Conservation (phyloP, 2,797 vertebrate species). For the Danio albolineatus region DNA sequence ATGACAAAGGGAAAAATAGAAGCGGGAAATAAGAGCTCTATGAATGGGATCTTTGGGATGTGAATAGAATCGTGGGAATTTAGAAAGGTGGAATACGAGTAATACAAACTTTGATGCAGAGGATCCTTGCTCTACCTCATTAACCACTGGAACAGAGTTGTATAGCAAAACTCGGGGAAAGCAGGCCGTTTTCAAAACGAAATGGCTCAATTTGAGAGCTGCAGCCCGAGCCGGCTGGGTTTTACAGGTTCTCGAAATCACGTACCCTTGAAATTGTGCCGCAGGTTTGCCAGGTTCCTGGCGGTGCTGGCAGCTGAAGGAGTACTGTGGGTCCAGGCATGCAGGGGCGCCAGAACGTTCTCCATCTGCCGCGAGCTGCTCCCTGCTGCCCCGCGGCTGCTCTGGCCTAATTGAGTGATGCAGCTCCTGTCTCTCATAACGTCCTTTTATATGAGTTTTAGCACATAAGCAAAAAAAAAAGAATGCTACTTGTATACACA, state of each 20-base stretch:
- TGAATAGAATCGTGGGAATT: slow-evolving; percentile 16
- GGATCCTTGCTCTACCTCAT: slow-evolving; percentile 46
- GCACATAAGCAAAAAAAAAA: neutral
- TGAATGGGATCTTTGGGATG: slow-evolving; percentile 30
- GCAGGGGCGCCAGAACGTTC: slow-evolving; percentile 61
- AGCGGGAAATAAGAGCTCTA: slow-evolving; percentile 20
- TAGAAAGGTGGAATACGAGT: slow-evolving; percentile 25
- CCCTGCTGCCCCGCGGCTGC: slow-evolving; percentile 58
- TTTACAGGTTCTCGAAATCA: slow-evolving; percentile 47
- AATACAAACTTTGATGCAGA: slow-evolving; percentile 23
- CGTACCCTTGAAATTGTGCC: slow-evolving; percentile 54
- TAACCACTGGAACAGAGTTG: slow-evolving; percentile 52
- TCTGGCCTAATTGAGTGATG: slow-evolving; percentile 59
- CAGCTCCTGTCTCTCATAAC: slow-evolving; percentile 42
- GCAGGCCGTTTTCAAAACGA: slow-evolving; percentile 45
- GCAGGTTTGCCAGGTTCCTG: slow-evolving; percentile 55
- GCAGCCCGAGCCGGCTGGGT: slow-evolving; percentile 29
- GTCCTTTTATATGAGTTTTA: slow-evolving; percentile 43
- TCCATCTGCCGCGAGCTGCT: slow-evolving; percentile 63
- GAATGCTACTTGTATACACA: neutral
- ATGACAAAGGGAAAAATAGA: slow-evolving; percentile 15
- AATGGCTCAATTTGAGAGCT: slow-evolving; percentile 54
- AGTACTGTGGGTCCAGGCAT: slow-evolving; percentile 82
- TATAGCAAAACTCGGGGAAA: slow-evolving; percentile 30
- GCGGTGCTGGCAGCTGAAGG: slow-evolving; percentile 75